Evolutionary conservation across 2,888 invertebrate species (phyloP).

Genomic region (Drosophila tanythrix): DNA sequence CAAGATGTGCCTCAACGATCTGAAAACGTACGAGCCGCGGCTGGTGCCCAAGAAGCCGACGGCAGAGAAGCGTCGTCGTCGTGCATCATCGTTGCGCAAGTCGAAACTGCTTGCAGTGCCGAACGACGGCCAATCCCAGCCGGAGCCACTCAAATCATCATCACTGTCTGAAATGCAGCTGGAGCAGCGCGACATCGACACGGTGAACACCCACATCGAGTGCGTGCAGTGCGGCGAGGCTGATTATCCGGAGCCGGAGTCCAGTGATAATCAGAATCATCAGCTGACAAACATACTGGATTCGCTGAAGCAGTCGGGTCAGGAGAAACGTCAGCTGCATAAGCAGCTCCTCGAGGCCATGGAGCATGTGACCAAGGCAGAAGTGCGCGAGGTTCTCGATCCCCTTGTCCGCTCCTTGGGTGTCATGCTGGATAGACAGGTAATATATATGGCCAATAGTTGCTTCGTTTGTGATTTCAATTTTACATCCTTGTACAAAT

Average conservation of each 20-base stretch:
- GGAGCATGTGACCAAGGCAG: slow-evolving; percentile 73
- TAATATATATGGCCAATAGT: background rate
- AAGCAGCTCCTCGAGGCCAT: slow-evolving; percentile 72
- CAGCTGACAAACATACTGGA: slow-evolving; percentile 31
- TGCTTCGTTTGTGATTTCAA: background rate
- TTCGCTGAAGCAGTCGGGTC: slow-evolving; percentile 26
- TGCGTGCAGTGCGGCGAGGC: slow-evolving; percentile 37
- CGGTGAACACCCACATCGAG: slow-evolving; percentile 59
- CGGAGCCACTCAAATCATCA: background rate
- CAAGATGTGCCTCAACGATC: slow-evolving; percentile 81
- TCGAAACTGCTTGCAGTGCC: background rate
- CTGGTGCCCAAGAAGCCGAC: slow-evolving; percentile 66
- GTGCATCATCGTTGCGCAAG: slow-evolving; percentile 13
- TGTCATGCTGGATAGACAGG: slow-evolving; percentile 55
- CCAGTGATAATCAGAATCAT: slow-evolving; percentile 5
- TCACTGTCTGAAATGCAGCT: background rate
- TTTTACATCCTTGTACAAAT: background rate
- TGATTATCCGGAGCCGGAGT: slow-evolving; percentile 18
- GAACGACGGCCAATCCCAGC: background rate
- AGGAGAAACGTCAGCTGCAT: slow-evolving; percentile 47
- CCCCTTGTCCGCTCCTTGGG: slow-evolving; percentile 72
- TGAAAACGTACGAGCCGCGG: slow-evolving; percentile 82
- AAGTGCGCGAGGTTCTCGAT: slow-evolving; percentile 74
- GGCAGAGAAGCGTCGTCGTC: slow-evolving; percentile 20
- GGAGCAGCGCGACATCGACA: slow-evolving; percentile 33